Evolutionary conservation across 2,888 invertebrate species (phyloP).

Genomic region (Conomelus anceps): DNA sequence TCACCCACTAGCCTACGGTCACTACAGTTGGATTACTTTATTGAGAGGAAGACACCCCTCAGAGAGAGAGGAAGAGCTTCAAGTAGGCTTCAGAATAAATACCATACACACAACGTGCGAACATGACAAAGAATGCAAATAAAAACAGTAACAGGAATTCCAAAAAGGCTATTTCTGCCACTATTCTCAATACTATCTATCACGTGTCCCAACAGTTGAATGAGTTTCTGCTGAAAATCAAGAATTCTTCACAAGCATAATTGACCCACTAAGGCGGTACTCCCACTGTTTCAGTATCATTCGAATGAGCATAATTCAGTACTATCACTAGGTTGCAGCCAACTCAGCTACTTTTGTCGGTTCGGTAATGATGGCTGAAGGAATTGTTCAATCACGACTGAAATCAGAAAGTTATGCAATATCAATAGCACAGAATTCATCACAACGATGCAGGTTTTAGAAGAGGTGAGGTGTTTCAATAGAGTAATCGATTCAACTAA

Average conservation of each 20-base stretch:
- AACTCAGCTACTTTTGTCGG: neutral
- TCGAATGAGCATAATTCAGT: neutral
- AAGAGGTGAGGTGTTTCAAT: neutral
- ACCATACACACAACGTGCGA: no score
- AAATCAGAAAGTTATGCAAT: neutral
- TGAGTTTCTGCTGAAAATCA: neutral
- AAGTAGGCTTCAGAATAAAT: no score
- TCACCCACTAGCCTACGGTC: no score
- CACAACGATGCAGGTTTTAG: neutral
- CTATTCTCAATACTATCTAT: no score
- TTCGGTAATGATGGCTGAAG: neutral
- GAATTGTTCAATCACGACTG: neutral
- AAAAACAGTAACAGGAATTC: no score
- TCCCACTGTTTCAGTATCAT: neutral
- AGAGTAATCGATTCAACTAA: neutral
- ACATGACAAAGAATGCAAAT: no score
- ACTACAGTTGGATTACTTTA: no score
- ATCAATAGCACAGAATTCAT: neutral
- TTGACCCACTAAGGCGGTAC: neutral
- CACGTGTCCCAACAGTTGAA: neutral
- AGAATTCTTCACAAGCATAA: neutral
- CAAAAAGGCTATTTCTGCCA: no score
- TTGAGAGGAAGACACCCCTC: no score
- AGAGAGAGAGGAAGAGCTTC: no score
- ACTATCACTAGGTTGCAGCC: neutral